phyloP scores from a whole-genome alignment of 2,797 vertebrate species.

The Falco novaeseelandiae region DNA sequence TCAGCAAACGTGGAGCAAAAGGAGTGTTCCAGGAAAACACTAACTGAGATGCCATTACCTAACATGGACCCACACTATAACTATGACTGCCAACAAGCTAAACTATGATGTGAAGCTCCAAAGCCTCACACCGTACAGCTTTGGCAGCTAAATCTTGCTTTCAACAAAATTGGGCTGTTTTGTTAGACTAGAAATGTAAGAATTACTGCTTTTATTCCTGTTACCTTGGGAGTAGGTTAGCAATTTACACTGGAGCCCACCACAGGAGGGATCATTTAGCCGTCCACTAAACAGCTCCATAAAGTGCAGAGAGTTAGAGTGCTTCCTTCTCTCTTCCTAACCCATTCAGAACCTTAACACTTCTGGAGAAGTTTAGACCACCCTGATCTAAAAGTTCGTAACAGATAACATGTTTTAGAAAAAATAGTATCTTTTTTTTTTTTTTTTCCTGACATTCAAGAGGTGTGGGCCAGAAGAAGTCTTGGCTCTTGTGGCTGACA shows the following conservation, averaged over 20 bases:
- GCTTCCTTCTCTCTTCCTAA: neutral
- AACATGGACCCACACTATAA: neutral
- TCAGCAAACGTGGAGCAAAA: neutral
- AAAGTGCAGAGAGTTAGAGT: neutral
- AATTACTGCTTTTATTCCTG: neutral
- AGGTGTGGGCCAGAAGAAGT: neutral
- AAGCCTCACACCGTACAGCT: neutral
- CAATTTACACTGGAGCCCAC: neutral
- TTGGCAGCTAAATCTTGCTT: neutral
- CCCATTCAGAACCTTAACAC: neutral
- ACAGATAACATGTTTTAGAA: neutral
- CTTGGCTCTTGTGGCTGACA: neutral
- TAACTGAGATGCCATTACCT: neutral
- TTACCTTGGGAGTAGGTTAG: neutral
- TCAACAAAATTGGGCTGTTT: neutral
- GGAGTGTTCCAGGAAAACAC: constrained; percentile 2
- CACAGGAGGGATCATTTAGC: neutral
- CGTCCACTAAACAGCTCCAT: neutral
- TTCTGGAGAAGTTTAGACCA: neutral
- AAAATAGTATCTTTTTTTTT: neutral
- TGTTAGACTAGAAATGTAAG: neutral
- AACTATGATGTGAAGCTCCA: neutral
- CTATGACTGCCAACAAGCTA: neutral
- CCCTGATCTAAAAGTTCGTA: neutral
- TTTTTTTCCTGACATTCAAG: neutral